Conservation (phyloP, 1,140 invertebrate genomes). For the Drosophila elegans region DNA sequence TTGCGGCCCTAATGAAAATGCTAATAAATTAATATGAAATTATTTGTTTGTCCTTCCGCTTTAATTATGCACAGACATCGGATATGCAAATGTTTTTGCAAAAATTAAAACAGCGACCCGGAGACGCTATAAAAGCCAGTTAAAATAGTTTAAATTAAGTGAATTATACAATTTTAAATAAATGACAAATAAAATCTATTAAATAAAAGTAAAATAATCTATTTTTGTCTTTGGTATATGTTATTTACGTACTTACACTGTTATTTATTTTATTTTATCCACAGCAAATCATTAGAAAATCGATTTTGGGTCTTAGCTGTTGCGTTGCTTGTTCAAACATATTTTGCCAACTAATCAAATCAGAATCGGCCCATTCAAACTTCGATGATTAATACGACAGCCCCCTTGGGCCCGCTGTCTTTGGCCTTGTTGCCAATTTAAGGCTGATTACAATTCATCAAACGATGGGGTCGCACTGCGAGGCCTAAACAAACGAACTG, state of each 20-base stretch:
- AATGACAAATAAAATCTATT: no score
- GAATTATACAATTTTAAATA: no score
- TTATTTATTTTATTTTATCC: no score
- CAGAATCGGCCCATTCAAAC: slow-evolving; percentile 32
- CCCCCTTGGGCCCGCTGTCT: slow-evolving; percentile 6
- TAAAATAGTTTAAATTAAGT: neutral
- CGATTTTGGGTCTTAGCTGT: slow-evolving; percentile 29
- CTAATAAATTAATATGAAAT: slow-evolving; percentile 50
- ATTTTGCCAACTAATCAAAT: slow-evolving; percentile 52
- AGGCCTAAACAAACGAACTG: slow-evolving; percentile 67
- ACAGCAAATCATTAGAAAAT: neutral
- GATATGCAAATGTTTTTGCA: slow-evolving; percentile 13
- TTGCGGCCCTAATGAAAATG: slow-evolving; percentile 51
- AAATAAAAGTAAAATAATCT: neutral
- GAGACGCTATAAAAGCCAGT: neutral
- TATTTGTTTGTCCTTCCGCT: slow-evolving; percentile 42
- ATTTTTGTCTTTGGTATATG: no score
- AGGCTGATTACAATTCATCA: slow-evolving; percentile 80
- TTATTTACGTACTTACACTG: no score
- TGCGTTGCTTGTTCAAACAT: slow-evolving; percentile 26
- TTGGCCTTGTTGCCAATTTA: slow-evolving; percentile 56
- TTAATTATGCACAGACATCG: slow-evolving; percentile 48
- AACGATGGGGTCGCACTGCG: slow-evolving; percentile 7
- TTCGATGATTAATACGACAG: slow-evolving; percentile 50
- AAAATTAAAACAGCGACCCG: neutral